phyloP scores from a whole-genome alignment of 2,113 vertebrate species.

The Romanogobio albipinnatus region DNA sequence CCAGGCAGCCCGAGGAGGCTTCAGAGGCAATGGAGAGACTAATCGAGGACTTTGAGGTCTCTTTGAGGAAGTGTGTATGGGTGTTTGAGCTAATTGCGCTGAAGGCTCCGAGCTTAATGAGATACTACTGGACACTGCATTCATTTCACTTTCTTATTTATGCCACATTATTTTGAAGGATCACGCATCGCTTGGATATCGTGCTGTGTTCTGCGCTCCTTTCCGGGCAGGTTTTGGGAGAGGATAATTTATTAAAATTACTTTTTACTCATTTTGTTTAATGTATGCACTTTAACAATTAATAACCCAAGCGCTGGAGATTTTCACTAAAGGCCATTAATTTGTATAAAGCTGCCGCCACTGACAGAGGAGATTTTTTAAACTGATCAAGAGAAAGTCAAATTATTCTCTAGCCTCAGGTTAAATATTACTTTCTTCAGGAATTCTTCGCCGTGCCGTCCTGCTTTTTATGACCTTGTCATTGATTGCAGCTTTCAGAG shows the following conservation, averaged over 20 bases:
- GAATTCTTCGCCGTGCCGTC: conserved; percentile 67
- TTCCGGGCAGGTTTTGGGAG: conserved; percentile 69
- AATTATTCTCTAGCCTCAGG: conserved; percentile 84
- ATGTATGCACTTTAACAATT: conserved; percentile 86
- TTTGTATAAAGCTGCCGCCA: conserved; percentile 82
- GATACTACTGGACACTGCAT: conserved; percentile 48
- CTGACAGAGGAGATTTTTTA: conserved; percentile 82
- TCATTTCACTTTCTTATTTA: conserved; percentile 56
- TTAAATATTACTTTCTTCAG: conserved; percentile 80
- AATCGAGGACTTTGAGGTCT: conserved; percentile 46
- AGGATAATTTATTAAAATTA: conserved; percentile 85
- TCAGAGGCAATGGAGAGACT: neutral
- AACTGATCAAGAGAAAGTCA: conserved; percentile 82
- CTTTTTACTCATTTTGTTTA: conserved; percentile 86
- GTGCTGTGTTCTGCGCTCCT: conserved; percentile 61
- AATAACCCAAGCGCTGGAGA: conserved; percentile 80
- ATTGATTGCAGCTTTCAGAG: conserved; percentile 67
- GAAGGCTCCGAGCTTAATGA: conserved; percentile 57
- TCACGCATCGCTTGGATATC: conserved; percentile 44
- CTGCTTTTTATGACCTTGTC: conserved; percentile 73
- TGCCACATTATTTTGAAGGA: conserved; percentile 55
- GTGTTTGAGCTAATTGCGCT: conserved; percentile 55
- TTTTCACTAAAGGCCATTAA: conserved; percentile 84
- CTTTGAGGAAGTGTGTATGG: conserved; percentile 28
- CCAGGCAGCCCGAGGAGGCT: neutral